Percentiles rank a stretch among this genome's conserved stretches.
Evolutionary conservation across 2,797 vertebrate genomes (phyloP).

Genomic region (Trachurus trachurus): DNA sequence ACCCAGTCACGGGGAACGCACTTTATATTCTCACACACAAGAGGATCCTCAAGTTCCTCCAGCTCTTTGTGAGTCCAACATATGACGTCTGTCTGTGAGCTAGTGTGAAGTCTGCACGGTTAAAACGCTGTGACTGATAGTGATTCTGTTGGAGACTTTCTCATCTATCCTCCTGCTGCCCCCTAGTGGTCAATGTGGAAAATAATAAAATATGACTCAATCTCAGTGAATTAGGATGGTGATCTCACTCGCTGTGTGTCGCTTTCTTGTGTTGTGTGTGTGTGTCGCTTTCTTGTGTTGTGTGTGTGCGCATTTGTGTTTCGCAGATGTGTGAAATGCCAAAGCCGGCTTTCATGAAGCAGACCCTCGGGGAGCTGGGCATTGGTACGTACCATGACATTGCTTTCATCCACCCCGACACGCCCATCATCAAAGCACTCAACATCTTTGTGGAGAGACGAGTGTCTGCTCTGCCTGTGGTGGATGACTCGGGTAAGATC

Average conservation of each 20-base stretch:
- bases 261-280: neutral
- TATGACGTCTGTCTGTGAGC: neutral
- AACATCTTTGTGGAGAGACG: slow-evolving; percentile 97
- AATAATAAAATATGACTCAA: neutral
- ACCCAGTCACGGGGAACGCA: slow-evolving; percentile 98
- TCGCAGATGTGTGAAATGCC: slow-evolving; percentile 97
- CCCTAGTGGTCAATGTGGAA: slow-evolving; percentile 57
- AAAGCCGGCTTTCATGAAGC: slow-evolving; percentile 99
- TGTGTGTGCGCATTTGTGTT: slow-evolving; percentile 4
- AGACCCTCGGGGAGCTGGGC: slow-evolving; percentile 94
- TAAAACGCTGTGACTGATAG: neutral
- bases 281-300: neutral
- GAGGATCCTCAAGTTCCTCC: slow-evolving; percentile 99
- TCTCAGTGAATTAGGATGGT: neutral
- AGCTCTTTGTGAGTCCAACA: slow-evolving; percentile 96
- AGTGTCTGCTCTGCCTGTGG: slow-evolving; percentile 96
- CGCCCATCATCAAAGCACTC: slow-evolving; percentile 98
- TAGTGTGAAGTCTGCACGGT: neutral
- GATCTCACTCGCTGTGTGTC: neutral
- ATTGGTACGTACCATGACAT: slow-evolving; percentile 97
- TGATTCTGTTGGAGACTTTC: neutral
- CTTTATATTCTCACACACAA: slow-evolving; percentile 99
- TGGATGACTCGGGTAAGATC: slow-evolving; percentile 91
- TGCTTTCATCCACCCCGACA: slow-evolving; percentile 97
- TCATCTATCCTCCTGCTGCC: slow-evolving; percentile 32